phyloP scores from a whole-genome alignment of 2,113 vertebrate genomes.

The Empidonax alnorum region DNA sequence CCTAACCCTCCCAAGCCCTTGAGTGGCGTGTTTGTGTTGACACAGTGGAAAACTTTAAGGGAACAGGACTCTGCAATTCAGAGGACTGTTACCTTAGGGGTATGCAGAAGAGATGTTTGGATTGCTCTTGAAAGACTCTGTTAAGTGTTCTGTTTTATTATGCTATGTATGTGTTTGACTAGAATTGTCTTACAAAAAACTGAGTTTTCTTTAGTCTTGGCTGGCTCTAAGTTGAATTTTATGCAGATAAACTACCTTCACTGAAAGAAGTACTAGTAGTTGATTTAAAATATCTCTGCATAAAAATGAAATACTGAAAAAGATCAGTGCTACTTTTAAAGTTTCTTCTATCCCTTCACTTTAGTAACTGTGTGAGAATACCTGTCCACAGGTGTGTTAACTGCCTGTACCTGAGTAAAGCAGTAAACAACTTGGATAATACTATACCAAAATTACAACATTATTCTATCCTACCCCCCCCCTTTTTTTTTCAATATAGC shows the following conservation, averaged over 20 bases:
- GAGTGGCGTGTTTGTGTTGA: background rate
- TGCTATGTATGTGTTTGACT: background rate
- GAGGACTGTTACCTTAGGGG: fast-evolving
- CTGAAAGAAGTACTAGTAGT: background rate
- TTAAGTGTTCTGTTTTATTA: background rate
- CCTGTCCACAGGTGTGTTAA: background rate
- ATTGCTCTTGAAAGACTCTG: background rate
- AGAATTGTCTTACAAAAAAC: background rate
- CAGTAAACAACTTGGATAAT: background rate
- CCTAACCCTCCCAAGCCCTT: background rate
- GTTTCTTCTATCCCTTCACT: background rate
- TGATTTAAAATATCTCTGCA: background rate
- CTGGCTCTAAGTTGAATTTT: background rate
- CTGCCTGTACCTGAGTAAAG: background rate
- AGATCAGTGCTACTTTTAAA: background rate
- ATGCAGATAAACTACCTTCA: background rate
- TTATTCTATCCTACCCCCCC: background rate
- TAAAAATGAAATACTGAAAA: background rate
- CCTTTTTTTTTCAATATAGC: background rate
- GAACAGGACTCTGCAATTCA: background rate
- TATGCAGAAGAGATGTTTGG: background rate
- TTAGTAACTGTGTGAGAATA: background rate
- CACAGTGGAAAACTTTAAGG: background rate
- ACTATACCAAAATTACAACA: background rate
- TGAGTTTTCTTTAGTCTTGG: background rate